Evolutionary conservation across 1,140 invertebrate species (phyloP).

Genomic region (Drosophila jambulina): DNA sequence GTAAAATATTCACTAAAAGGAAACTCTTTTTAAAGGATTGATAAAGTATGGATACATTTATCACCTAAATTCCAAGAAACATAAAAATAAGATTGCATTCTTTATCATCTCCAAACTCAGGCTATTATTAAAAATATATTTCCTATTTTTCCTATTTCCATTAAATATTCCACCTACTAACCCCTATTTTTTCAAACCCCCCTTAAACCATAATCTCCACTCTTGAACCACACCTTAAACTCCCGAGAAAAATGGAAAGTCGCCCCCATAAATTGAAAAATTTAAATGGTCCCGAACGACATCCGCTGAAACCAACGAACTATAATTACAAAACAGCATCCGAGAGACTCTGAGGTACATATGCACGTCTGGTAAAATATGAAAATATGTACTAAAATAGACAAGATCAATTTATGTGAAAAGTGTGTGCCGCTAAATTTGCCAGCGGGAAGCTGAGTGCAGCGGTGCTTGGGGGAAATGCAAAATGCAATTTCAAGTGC

Average conservation of each 20-base stretch:
- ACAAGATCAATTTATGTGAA: conserved; percentile 25
- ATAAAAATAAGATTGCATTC: not conserved
- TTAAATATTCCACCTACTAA: not conserved
- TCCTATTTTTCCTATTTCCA: not conserved
- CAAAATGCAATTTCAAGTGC: conserved; percentile 45
- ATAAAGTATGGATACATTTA: too few relatives aligned
- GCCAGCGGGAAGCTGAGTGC: conserved; percentile 17
- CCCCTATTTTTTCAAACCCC: not conserved
- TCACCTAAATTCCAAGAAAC: too few relatives aligned
- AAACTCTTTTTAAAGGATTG: not conserved
- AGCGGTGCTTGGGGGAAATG: not conserved
- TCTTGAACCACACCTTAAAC: conserved; percentile 7
- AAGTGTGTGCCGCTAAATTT: conserved; percentile 35
- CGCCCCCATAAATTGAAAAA: conserved; percentile 42
- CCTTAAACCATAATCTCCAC: not conserved
- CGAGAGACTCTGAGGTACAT: conserved; percentile 1
- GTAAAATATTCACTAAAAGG: not conserved
- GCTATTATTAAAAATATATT: not conserved
- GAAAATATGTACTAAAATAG: conserved; percentile 41
- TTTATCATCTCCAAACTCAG: not conserved
- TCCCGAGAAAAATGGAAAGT: conserved; percentile 25
- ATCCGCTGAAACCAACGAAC: conserved; percentile 33
- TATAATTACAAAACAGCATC: conserved; percentile 40
- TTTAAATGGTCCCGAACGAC: conserved; percentile 36
- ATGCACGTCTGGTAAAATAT: conserved; percentile 20